Conservation (phyloP, 2,797 vertebrate species). For the Myotis planiceps region DNA sequence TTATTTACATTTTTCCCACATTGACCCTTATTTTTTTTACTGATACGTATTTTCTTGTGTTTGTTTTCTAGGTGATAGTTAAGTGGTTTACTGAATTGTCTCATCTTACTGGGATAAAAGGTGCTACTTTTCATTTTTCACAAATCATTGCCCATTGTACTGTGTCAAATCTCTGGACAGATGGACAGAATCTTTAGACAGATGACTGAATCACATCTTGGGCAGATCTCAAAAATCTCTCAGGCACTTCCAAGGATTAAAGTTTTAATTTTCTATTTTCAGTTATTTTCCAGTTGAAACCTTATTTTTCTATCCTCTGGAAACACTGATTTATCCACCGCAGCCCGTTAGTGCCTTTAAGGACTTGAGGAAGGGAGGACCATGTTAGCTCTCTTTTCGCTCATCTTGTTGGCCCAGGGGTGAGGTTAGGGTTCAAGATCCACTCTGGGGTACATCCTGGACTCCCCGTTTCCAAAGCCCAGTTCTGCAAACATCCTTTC, state of each 20-base stretch:
- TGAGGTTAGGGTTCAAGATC: neutral
- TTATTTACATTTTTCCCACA: neutral
- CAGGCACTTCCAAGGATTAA: neutral
- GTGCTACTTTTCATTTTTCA: neutral
- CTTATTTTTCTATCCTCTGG: neutral
- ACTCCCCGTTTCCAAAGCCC: neutral
- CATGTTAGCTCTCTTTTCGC: neutral
- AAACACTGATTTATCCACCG: neutral
- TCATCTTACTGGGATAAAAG: neutral
- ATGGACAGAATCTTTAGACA: neutral
- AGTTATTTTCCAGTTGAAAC: neutral
- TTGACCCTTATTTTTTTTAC: neutral
- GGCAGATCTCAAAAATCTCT: slow-evolving; percentile 42
- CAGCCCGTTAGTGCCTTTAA: neutral
- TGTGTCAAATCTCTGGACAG: neutral
- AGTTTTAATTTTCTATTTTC: slow-evolving; percentile 44
- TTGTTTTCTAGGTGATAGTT: neutral
- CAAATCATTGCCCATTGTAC: neutral
- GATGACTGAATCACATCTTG: slow-evolving; percentile 33
- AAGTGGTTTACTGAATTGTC: neutral
- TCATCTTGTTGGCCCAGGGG: neutral
- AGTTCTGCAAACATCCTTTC: neutral
- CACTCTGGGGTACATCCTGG: neutral
- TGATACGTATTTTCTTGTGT: neutral
- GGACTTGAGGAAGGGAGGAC: neutral